These are phyloP conservation scores for Slavum lentiscoides DNA, from an alignment of 2,888 invertebrate genomes.

Conservation along the genomic window DNA sequence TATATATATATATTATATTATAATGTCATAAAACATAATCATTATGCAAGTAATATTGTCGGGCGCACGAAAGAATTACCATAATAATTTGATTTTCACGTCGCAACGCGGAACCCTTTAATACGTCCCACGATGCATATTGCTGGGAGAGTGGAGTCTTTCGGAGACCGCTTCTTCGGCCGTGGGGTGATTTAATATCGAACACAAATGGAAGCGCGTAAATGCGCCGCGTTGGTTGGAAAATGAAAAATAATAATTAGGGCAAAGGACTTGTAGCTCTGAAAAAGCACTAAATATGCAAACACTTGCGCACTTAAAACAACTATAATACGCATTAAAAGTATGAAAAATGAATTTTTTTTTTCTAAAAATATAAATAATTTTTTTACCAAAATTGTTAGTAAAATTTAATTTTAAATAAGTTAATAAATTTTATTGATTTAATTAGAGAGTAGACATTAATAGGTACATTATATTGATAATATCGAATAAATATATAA, in stretches of 20 bases:
- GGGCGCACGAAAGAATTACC: slow-evolving; percentile 19
- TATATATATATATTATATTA: not conserved
- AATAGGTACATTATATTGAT: too few relatives aligned
- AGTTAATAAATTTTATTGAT: too few relatives aligned
- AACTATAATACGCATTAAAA: too few relatives aligned
- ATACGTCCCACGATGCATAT: not conserved
- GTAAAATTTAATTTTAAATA: too few relatives aligned
- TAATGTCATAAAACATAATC: slow-evolving; percentile 31
- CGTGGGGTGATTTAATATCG: slow-evolving; percentile 4
- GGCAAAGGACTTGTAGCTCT: too few relatives aligned
- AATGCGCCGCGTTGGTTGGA: not conserved
- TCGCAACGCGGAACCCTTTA: slow-evolving; percentile 22
- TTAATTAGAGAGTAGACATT: too few relatives aligned
- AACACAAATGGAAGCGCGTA: not conserved
- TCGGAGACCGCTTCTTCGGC: not conserved
- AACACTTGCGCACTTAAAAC: too few relatives aligned
- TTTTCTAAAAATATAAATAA: too few relatives aligned
- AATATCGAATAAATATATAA: too few relatives aligned
- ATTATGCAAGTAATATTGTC: slow-evolving; percentile 32
- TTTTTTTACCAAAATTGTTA: too few relatives aligned
- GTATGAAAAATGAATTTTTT: too few relatives aligned
- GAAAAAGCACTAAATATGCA: too few relatives aligned
- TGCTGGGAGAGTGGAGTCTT: not conserved
- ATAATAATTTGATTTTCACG: slow-evolving; percentile 44
- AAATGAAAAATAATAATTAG: not conserved